A percentile compares a stretch with the other conserved stretches of the same genome.
phyloP scores from a whole-genome alignment of 2,888 invertebrate genomes.

The Sinopyrophorus schimmeli region DNA sequence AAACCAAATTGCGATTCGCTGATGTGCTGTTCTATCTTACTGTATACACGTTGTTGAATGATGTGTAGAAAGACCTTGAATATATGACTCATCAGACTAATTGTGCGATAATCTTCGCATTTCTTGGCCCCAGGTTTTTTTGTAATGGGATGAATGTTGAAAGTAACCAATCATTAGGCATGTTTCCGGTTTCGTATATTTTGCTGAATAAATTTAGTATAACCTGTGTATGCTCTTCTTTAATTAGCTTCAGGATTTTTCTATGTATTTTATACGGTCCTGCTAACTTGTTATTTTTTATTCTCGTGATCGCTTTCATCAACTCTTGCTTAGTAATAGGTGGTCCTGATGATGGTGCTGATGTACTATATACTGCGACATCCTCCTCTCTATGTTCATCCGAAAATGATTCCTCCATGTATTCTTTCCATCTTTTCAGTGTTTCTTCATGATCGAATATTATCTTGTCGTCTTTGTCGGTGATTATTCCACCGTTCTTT shows the following conservation, averaged over 20 bases:
- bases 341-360: too few species aligned
- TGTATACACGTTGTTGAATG: constrained; percentile 10
- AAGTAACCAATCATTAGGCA: constrained; percentile 15
- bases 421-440: constrained; percentile 6
- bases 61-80: constrained; percentile 4
- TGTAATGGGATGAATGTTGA: constrained; percentile 13
- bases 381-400: constrained; percentile 1
- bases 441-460: constrained; percentile 4
- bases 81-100: constrained; percentile 2
- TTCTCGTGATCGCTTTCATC: constrained; percentile 5
- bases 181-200: constrained; percentile 18
- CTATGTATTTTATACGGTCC: constrained; percentile 19
- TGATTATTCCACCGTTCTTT: constrained; percentile 5
- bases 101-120: constrained; percentile 2
- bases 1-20: constrained; percentile 15
- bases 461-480: constrained; percentile 2
- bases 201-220: constrained; percentile 15
- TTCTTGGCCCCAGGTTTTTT: constrained; percentile 10
- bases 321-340: constrained; percentile 5
- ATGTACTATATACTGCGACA: too few species aligned
- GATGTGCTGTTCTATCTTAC: constrained; percentile 6
- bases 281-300: constrained; percentile 21
- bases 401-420: constrained; percentile 1
- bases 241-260: constrained; percentile 17
- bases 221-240: constrained; percentile 7